phyloP scores from a whole-genome alignment of 2,888 invertebrate genomes.

The Tetragonula carbonaria region DNA sequence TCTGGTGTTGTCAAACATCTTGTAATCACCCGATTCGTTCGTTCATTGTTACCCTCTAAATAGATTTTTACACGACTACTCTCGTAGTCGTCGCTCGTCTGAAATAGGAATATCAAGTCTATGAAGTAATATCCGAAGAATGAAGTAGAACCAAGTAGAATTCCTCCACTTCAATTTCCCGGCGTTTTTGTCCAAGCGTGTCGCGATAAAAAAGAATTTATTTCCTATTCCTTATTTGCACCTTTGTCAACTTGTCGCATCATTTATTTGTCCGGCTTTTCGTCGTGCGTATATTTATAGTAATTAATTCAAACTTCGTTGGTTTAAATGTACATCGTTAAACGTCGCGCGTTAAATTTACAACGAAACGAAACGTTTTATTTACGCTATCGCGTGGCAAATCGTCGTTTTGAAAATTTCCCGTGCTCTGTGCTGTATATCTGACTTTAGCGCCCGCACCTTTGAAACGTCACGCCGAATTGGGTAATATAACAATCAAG shows the following conservation, averaged over 20 bases:
- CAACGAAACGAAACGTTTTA: neutral
- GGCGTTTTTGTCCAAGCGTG: no score
- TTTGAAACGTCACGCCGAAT: neutral
- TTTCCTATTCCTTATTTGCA: neutral
- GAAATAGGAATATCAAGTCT: neutral
- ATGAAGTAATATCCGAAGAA: neutral
- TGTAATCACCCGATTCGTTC: neutral
- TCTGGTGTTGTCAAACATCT: no score
- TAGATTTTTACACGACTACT: no score
- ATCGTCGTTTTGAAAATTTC: neutral
- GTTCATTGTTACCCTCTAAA: neutral
- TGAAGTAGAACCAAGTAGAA: neutral
- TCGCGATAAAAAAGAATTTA: neutral
- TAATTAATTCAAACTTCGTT: neutral
- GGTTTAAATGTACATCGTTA: neutral
- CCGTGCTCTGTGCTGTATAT: neutral
- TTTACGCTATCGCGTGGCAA: neutral
- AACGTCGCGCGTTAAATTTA: neutral
- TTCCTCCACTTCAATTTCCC: neutral
- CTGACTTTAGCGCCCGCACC: neutral
- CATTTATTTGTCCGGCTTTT: neutral
- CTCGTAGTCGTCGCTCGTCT: neutral
- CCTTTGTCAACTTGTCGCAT: neutral
- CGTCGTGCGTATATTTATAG: no score
- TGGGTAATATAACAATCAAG: no score